Base-by-base conservation (phyloP, 2,113 vertebrate genomes). In the Heterocephalus glaber region DNA sequence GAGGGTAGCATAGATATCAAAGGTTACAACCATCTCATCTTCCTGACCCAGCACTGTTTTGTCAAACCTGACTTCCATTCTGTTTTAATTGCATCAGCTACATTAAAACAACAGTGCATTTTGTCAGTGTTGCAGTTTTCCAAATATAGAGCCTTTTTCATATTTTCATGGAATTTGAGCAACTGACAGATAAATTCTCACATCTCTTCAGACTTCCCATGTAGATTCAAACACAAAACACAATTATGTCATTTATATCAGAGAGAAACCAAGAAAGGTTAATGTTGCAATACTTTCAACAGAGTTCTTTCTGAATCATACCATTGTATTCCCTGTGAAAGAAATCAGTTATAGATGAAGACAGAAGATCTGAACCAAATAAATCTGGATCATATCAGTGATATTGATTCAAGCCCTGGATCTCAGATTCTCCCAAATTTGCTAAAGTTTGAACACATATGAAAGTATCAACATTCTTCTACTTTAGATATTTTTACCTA, bases 261-360 rank as follows among this genome's bases (percentile, higher is more conserved):
- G 44, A 94, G 84, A 95, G 54, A 97, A 96, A 97, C 76, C 38
- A 95, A 95, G 86, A 95, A 96, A 95, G 87, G 77, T 90, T 96
- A 96, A 96, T 94, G 60, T 91, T 92, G 49, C 84, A 90, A n/a
- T 88, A 80, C 65, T 84, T 94, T 95, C 90, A 82, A 93, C 1
- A 4, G 76, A 93, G 19, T 82, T 83, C 47, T 90, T 85, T 95
- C 38, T 94, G 76, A 60, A 92, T 70, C 61, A 89, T 60, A 74
- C 20, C 44, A 86, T 95, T 93, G 96, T 90, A 96, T 90, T 76
- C 56, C 95, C 30, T 94, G n/a, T 35, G 58, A 89, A 44, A 63
- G 90, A 95, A 94, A 93, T 60, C 47, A 79, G 33, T 91, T 63
- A 88, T 12, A 93, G 41, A 74, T 56, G 61, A 86, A 92, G 30